phyloP scores from a whole-genome alignment of 2,888 invertebrate species.

The Microplitis deprimator region DNA sequence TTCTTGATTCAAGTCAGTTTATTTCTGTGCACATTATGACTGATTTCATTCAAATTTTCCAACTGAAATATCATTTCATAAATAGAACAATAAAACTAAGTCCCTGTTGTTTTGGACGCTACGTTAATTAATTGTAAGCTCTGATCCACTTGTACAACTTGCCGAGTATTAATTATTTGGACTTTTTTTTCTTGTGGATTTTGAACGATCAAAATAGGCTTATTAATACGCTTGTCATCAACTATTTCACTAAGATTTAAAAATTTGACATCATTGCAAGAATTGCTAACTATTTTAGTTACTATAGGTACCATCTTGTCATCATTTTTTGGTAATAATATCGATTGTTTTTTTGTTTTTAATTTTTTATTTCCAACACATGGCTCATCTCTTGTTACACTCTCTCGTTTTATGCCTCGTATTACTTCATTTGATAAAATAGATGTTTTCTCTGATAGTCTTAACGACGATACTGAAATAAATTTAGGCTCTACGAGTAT shows the following conservation, averaged over 20 bases:
- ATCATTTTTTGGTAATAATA: slow-evolving; percentile 38
- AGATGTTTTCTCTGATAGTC: neutral
- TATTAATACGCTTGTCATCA: slow-evolving; percentile 38
- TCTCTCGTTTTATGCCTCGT: slow-evolving; percentile 23
- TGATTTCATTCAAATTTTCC: slow-evolving; percentile 22
- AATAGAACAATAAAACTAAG: slow-evolving; percentile 46
- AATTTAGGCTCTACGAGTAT: slow-evolving; percentile 17
- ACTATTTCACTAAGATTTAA: slow-evolving; percentile 27
- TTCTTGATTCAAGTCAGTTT: too few relatives aligned
- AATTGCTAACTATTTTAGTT: slow-evolving; percentile 18
- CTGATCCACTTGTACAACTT: slow-evolving; percentile 58
- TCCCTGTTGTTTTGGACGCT: slow-evolving; percentile 58
- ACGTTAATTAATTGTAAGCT: slow-evolving; percentile 57
- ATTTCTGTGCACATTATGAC: neutral
- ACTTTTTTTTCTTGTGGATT: slow-evolving; percentile 46
- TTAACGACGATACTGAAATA: slow-evolving; percentile 5
- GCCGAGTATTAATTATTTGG: slow-evolving; percentile 51
- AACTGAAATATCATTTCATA: neutral
- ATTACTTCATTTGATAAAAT: neutral
- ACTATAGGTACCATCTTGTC: slow-evolving; percentile 27
- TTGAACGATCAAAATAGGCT: slow-evolving; percentile 58
- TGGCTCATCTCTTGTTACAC: neutral
- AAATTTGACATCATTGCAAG: slow-evolving; percentile 29
- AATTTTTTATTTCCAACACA: slow-evolving; percentile 28
- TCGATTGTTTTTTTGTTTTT: slow-evolving; percentile 23